These are phyloP conservation scores for Megalurothrips usitatus DNA, from an alignment of 2,888 invertebrate species.

Conservation along the genomic window DNA sequence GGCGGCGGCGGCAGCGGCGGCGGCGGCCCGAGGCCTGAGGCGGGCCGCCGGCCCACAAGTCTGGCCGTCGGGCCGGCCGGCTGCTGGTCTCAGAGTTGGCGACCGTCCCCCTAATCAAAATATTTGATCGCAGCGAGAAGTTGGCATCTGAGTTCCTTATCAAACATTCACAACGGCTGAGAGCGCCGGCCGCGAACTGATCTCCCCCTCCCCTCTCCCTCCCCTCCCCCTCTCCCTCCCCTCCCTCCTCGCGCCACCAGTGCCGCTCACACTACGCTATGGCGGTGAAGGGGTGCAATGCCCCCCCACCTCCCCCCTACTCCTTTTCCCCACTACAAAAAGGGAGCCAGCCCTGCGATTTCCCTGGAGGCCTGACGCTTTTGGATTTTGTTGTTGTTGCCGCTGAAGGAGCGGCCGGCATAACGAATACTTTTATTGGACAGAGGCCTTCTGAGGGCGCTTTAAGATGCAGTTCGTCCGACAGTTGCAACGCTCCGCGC, in stretches of 20 bases:
- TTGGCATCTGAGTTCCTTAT: conserved; percentile 25
- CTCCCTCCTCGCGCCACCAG: neutral
- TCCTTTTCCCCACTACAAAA: neutral
- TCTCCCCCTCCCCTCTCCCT: neutral
- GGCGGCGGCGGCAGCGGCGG: too few relatives aligned
- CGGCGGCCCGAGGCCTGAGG: too few relatives aligned
- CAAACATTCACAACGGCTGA: conserved; percentile 14
- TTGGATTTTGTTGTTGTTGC: neutral
- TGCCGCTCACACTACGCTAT: neutral
- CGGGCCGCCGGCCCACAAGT: neutral
- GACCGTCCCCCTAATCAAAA: conserved; percentile 22
- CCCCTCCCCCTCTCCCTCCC: neutral
- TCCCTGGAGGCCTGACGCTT: conserved; percentile 5
- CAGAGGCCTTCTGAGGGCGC: too few relatives aligned
- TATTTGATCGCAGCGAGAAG: conserved; percentile 24
- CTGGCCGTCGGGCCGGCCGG: neutral
- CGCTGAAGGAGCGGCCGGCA: neutral
- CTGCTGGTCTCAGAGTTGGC: neutral
- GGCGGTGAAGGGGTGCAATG: too few relatives aligned
- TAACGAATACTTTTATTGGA: too few relatives aligned
- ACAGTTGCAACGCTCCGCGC: too few relatives aligned
- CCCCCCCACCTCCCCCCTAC: neutral
- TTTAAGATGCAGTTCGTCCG: too few relatives aligned
- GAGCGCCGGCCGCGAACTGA: neutral
- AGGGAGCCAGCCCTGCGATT: neutral